phyloP scores from a whole-genome alignment of 2,888 invertebrate genomes.

The Scrobipalpa atriplicella region DNA sequence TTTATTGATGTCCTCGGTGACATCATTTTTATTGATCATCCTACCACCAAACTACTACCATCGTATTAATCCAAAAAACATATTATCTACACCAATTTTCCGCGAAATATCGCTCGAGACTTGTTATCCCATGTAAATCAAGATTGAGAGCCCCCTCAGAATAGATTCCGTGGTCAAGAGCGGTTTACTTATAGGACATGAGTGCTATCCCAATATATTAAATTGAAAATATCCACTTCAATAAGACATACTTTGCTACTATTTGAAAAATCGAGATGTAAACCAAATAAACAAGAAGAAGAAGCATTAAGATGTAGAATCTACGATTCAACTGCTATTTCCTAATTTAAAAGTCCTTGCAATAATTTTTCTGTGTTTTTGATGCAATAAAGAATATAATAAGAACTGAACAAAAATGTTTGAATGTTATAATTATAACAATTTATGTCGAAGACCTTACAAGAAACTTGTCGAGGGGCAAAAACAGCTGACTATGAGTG shows the following conservation, averaged over 20 bases:
- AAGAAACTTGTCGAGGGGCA: not conserved
- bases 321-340: too few relatives aligned
- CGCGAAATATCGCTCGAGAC: not conserved
- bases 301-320: too few relatives aligned
- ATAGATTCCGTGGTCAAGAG: not conserved
- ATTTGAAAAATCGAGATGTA: too few relatives aligned
- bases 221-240: not conserved
- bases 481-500: not conserved
- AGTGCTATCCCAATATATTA: not conserved
- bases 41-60: not conserved
- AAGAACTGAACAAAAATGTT: too few relatives aligned
- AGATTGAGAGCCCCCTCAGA: constrained; percentile 4
- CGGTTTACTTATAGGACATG: not conserved
- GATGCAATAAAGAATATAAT: too few relatives aligned
- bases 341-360: too few relatives aligned
- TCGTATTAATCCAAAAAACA: not conserved
- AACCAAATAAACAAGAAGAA: too few relatives aligned
- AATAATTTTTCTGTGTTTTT: too few relatives aligned
- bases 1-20: not conserved
- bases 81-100: not conserved
- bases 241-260: too few relatives aligned
- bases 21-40: not conserved
- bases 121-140: constrained; percentile 9
- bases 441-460: not conserved
- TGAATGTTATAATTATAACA: not conserved